phyloP scores from a whole-genome alignment of 1,140 invertebrate species.

The Steinernema khuongi region DNA sequence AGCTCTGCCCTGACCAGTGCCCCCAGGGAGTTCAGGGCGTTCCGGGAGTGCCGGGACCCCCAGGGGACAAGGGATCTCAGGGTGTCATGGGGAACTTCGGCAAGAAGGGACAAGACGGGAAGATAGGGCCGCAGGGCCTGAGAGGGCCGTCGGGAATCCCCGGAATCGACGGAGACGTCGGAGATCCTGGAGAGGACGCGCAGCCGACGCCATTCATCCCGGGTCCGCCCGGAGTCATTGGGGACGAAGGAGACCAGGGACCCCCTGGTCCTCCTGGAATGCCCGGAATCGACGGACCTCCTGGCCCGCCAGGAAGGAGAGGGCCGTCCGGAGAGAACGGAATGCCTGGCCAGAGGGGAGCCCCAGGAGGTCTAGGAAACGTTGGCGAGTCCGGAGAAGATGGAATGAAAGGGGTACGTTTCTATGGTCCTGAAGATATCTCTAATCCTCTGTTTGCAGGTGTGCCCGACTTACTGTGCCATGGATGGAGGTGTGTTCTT shows the following conservation, averaged over 20 bases:
- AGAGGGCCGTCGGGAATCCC: not conserved
- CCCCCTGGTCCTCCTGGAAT: not conserved
- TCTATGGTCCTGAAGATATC: not conserved
- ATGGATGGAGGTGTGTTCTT: conserved; percentile 41
- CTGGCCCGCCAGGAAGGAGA: conserved; percentile 28
- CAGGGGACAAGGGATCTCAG: not conserved
- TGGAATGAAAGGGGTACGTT: conserved; percentile 45
- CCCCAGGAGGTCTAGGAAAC: conserved; percentile 9
- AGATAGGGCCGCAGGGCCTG: not conserved
- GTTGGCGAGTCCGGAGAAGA: conserved; percentile 43
- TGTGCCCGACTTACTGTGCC: conserved; percentile 56
- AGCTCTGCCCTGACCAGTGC: not conserved
- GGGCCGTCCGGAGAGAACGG: not conserved
- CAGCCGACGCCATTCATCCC: not conserved
- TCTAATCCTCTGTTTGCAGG: conserved; percentile 10
- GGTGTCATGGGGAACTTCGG: not conserved
- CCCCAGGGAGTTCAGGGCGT: not conserved
- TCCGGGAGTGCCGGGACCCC: not conserved
- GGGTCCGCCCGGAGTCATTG: not conserved
- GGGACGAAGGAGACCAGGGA: not conserved
- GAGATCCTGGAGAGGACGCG: not conserved
- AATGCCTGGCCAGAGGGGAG: not conserved
- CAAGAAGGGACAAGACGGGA: not conserved
- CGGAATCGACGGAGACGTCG: not conserved
- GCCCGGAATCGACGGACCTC: not conserved